Conservation (phyloP, 2,113 vertebrate species). For the Tylochromis polylepis region DNA sequence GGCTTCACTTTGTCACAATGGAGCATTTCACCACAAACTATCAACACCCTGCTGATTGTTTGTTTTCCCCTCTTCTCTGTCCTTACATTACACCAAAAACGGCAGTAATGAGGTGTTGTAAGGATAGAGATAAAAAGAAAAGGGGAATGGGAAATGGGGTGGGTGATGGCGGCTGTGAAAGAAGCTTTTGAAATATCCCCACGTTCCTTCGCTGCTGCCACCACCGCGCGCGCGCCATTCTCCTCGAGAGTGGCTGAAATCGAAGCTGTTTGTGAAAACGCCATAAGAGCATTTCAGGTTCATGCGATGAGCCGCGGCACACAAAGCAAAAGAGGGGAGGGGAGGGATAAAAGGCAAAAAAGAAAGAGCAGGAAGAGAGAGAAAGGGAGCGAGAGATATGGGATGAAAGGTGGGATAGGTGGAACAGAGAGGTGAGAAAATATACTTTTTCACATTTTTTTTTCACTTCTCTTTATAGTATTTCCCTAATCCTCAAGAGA, state of each 20-base stretch:
- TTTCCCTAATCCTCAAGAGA: constrained; percentile 53
- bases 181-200: constrained; percentile 39
- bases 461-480: constrained; percentile 7
- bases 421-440: constrained; percentile 42
- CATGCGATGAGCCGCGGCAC: constrained; percentile 12
- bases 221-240: not conserved
- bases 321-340: constrained; percentile 32
- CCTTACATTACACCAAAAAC: not conserved
- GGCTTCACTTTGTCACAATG: not conserved
- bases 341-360: constrained; percentile 20
- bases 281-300: constrained; percentile 50
- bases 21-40: constrained; percentile 22
- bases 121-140: not conserved
- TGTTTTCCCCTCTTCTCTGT: not conserved
- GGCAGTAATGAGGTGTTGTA: not conserved
- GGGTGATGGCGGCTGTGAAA: constrained; percentile 28
- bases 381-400: constrained; percentile 1
- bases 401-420: constrained; percentile 47
- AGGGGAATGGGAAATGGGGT: not conserved
- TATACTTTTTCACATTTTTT: not conserved
- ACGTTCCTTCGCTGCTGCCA: not conserved
- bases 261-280: constrained; percentile 47
- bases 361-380: constrained; percentile 1
- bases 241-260: constrained; percentile 55
- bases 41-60: constrained; percentile 23